Percentiles rank a stretch among this genome's conserved stretches.
Conservation (phyloP, 2,888 invertebrate genomes). For the Oxycera nigricornis region DNA sequence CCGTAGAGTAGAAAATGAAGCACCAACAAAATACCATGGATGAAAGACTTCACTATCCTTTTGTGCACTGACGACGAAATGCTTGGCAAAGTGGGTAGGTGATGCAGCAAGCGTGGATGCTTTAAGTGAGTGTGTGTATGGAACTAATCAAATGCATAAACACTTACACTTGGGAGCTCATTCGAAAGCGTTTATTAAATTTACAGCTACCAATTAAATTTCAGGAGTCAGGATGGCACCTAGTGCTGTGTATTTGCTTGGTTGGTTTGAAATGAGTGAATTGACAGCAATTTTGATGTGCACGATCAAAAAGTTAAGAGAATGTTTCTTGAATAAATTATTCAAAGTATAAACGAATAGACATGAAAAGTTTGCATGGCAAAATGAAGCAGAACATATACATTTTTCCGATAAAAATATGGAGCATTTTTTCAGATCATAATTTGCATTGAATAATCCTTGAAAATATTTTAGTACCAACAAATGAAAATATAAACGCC, state of each 20-base stretch:
- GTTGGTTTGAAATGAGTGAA: neutral
- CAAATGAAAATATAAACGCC: too few species aligned
- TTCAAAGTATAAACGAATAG: too few species aligned
- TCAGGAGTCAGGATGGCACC: neutral
- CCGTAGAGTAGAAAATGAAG: neutral
- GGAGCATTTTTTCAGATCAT: too few species aligned
- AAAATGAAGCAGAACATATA: too few species aligned
- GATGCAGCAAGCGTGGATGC: conserved; percentile 14
- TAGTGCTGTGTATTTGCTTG: too few species aligned
- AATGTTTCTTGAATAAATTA: neutral
- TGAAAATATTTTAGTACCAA: too few species aligned
- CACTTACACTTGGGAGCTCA: conserved; percentile 24
- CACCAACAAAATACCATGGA: neutral
- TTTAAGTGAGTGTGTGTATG: conserved; percentile 5
- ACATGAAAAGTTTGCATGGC: too few species aligned
- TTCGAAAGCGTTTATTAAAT: conserved; percentile 39
- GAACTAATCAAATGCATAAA: conserved; percentile 35
- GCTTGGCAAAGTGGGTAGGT: conserved; percentile 19
- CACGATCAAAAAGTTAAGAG: neutral
- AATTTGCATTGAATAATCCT: too few species aligned
- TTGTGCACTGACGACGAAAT: neutral
- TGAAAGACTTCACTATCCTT: neutral
- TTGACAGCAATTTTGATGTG: neutral
- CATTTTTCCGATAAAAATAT: too few species aligned
- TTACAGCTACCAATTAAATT: conserved; percentile 37